phyloP scores from a whole-genome alignment of 2,888 invertebrate species.

The Nineta flava region DNA sequence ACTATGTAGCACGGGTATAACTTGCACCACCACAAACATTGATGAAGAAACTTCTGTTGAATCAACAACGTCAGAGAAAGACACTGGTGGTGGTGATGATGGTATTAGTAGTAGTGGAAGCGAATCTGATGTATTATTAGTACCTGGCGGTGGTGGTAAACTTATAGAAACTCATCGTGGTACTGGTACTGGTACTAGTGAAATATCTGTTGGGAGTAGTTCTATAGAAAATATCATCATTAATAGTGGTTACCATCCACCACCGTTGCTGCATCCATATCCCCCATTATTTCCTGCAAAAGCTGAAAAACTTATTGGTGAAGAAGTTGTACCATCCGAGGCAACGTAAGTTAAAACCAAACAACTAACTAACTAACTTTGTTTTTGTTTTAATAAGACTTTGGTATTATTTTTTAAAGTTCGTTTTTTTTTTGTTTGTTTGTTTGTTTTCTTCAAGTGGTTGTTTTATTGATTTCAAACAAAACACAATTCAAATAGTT shows the following conservation, averaged over 20 bases:
- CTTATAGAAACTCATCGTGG: background rate
- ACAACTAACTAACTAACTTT: too few species aligned
- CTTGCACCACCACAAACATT: slow-evolving; percentile 36
- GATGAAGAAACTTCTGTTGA: slow-evolving; percentile 17
- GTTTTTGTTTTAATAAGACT: too few species aligned
- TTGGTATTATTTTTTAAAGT: slow-evolving; percentile 14
- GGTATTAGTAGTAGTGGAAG: slow-evolving; percentile 18
- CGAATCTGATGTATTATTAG: background rate
- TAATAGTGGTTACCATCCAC: slow-evolving; percentile 42
- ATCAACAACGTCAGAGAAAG: slow-evolving; percentile 18
- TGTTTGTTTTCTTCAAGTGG: too few species aligned
- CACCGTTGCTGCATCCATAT: slow-evolving; percentile 52
- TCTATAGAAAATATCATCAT: slow-evolving; percentile 39
- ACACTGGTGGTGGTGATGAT: slow-evolving; percentile 21
- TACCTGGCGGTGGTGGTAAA: background rate
- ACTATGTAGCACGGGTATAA: slow-evolving; percentile 57
- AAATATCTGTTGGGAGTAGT: slow-evolving; percentile 20
- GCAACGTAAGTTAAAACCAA: slow-evolving; percentile 50
- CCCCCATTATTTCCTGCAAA: slow-evolving; percentile 44
- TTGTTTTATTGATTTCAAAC: too few species aligned
- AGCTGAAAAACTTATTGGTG: slow-evolving; percentile 52
- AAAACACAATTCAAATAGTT: too few species aligned
- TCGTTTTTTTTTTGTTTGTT: too few species aligned
- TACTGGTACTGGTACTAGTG: background rate
- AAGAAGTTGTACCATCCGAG: slow-evolving; percentile 56